These are phyloP conservation scores for Metopia argyrocephala DNA, from an alignment of 2,888 invertebrate genomes.

Conservation along the genomic window DNA sequence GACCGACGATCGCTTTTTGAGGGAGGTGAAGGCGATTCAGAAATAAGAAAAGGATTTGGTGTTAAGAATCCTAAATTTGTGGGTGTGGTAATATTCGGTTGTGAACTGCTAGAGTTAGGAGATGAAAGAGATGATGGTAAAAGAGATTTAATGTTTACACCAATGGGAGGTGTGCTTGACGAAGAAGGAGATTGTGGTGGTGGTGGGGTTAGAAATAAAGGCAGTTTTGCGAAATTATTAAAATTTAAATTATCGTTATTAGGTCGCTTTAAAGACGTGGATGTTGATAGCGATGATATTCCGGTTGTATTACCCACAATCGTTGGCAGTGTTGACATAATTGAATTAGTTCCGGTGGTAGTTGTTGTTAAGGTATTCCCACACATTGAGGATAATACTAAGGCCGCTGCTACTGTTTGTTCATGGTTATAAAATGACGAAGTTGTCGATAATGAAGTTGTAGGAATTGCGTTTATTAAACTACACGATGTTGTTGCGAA, in stretches of 20 bases:
- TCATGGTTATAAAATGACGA: conserved; percentile 74
- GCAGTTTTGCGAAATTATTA: conserved; percentile 65
- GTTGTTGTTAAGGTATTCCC: conserved; percentile 58
- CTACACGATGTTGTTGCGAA: conserved; percentile 41
- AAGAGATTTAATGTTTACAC: conserved; percentile 58
- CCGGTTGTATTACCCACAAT: conserved; percentile 45
- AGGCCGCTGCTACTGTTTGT: conserved; percentile 74
- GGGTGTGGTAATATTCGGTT: conserved; percentile 23
- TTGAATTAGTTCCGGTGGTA: conserved; percentile 54
- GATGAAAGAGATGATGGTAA: conserved; percentile 35
- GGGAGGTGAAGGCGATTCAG: conserved; percentile 46
- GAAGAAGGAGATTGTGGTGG: conserved; percentile 58
- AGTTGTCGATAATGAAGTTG: conserved; percentile 47
- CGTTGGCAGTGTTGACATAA: conserved; percentile 55
- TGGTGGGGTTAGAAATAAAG: conserved; percentile 66
- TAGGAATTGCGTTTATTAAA: conserved; percentile 42
- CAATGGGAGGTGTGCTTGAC: conserved; percentile 46
- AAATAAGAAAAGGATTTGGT: conserved; percentile 46
- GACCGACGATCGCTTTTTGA: conserved; percentile 50
- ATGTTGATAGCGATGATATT: conserved; percentile 58
- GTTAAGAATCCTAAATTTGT: conserved; percentile 43
- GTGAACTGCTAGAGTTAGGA: conserved; percentile 24
- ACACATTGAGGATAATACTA: conserved; percentile 74
- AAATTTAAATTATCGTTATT: conserved; percentile 56
- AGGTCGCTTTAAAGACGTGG: conserved; percentile 29